phyloP scores from a whole-genome alignment of 1,140 invertebrate genomes.

The Zaprionus inermis region DNA sequence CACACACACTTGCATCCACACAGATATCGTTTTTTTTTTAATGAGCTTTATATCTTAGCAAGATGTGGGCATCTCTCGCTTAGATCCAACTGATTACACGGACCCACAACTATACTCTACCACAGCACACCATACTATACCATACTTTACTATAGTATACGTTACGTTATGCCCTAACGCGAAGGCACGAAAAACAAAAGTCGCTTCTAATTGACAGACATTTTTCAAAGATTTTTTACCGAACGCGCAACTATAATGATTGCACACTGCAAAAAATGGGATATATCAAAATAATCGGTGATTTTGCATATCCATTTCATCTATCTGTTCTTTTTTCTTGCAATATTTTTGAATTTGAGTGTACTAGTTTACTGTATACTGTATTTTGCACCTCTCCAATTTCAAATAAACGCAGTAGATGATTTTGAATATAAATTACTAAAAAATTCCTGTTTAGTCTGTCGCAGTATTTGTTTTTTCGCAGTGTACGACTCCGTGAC shows the following conservation, averaged over 20 bases:
- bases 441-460: no score
- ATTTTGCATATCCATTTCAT: not conserved
- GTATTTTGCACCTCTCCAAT: no score
- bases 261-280: not conserved
- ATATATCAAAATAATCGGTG: not conserved
- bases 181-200: constrained; percentile 58
- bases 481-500: not conserved
- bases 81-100: constrained; percentile 76
- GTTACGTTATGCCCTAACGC: constrained; percentile 3
- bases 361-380: no score
- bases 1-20: constrained; percentile 40
- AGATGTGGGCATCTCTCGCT: constrained; percentile 68
- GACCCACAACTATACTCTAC: constrained; percentile 32
- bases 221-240: constrained; percentile 65
- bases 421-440: no score
- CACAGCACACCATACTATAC: constrained; percentile 10
- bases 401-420: no score
- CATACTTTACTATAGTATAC: not conserved
- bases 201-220: constrained; percentile 70
- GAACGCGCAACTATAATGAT: constrained; percentile 31
- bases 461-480: no score
- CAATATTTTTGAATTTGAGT: no score
- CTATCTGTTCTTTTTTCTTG: not conserved
- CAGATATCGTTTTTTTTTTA: constrained; percentile 54
- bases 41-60: constrained; percentile 78